Evolutionary conservation across 2,888 invertebrate genomes (phyloP).

Genomic region (Tolmerus cingulatus): DNA sequence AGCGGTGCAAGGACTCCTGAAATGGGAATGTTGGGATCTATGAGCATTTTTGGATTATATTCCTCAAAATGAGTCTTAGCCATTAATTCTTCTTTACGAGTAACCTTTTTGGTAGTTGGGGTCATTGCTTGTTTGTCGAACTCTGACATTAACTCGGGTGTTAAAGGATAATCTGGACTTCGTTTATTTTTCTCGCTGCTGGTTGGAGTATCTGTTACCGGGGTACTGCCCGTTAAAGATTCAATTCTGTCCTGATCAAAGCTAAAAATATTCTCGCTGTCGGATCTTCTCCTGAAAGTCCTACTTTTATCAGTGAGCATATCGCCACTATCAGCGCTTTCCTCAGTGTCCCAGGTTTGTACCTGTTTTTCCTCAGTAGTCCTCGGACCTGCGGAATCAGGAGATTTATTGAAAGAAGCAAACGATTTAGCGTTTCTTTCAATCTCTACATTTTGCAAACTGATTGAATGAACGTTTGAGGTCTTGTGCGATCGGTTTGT

Average conservation of each 20-base stretch:
- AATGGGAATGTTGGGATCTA: slow-evolving; percentile 58
- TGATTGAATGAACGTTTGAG: slow-evolving; percentile 73
- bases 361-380: slow-evolving; percentile 59
- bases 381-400: slow-evolving; percentile 56
- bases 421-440: slow-evolving; percentile 67
- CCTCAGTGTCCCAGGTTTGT: slow-evolving; percentile 53
- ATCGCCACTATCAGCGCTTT: slow-evolving; percentile 56
- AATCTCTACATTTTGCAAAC: slow-evolving; percentile 75
- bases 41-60: slow-evolving; percentile 74
- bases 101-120: slow-evolving; percentile 64
- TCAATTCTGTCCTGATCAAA: slow-evolving; percentile 80
- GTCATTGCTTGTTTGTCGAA: slow-evolving; percentile 67
- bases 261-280: slow-evolving; percentile 75
- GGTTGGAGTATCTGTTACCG: slow-evolving; percentile 57
- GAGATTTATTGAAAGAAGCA: slow-evolving; percentile 55
- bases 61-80: slow-evolving; percentile 74
- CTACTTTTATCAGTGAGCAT: slow-evolving; percentile 59
- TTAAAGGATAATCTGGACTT: slow-evolving; percentile 66
- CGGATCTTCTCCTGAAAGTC: slow-evolving; percentile 71
- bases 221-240: slow-evolving; percentile 69
- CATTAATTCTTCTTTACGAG: slow-evolving; percentile 71
- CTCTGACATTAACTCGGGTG: slow-evolving; percentile 69
- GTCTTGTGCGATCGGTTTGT: slow-evolving; percentile 68
- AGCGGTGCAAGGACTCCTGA: slow-evolving; percentile 67
- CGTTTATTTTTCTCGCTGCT: slow-evolving; percentile 68